Evolutionary conservation across 1,140 invertebrate genomes (phyloP).

Genomic region (Lordiphosa stackelbergi): DNA sequence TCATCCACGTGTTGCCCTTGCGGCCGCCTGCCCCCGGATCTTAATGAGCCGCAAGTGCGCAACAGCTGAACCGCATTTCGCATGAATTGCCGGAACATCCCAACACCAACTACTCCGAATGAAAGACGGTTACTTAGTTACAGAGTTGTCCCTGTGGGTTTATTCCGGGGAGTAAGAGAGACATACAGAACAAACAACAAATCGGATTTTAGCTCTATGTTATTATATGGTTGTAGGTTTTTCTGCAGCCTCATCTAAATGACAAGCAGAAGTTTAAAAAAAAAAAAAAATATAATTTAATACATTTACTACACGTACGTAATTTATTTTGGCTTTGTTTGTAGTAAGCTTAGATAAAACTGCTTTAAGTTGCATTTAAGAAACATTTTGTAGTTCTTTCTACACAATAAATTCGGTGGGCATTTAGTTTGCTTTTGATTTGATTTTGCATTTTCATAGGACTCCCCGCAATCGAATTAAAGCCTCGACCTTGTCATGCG

Average conservation of each 20-base stretch:
- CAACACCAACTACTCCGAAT: conserved; percentile 1
- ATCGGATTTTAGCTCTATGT: conserved; percentile 45
- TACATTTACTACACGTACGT: conserved; percentile 1
- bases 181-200: conserved; percentile 24
- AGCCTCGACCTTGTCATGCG: conserved; percentile 48
- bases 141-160: conserved; percentile 33
- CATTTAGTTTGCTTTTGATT: conserved; percentile 64
- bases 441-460: conserved; percentile 44
- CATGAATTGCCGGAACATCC: conserved; percentile 17
- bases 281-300: conserved; percentile 4
- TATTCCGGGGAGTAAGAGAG: conserved; percentile 22
- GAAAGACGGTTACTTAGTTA: conserved; percentile 28
- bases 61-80: conserved; percentile 49
- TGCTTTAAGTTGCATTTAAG: conserved; percentile 11
- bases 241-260: conserved; percentile 40
- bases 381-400: conserved; percentile 6
- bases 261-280: conserved; percentile 21
- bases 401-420: conserved; percentile 71
- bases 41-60: conserved; percentile 67
- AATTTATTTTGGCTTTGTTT: conserved; percentile 1
- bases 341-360: conserved; percentile 4
- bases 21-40: conserved; percentile 9
- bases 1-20: conserved; percentile 7
- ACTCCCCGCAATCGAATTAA: conserved; percentile 25
- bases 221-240: conserved; percentile 45